phyloP scores from a whole-genome alignment of 1,140 invertebrate species.

The Nasonia giraulti region DNA sequence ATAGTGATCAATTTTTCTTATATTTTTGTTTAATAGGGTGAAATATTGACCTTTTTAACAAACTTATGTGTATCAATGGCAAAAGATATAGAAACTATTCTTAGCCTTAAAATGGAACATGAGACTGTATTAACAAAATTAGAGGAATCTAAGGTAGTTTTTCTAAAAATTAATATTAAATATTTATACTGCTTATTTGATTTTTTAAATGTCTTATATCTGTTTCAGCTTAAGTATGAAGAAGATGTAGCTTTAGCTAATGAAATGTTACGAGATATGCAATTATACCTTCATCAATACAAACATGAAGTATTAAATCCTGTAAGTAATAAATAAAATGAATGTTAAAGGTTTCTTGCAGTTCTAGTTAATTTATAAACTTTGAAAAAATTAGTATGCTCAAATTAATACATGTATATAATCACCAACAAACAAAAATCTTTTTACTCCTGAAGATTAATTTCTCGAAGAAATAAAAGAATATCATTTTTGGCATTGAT shows the following conservation, averaged over 20 bases:
- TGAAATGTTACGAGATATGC: constrained; percentile 55
- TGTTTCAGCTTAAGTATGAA: constrained; percentile 50
- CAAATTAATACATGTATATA: neutral
- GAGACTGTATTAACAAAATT: constrained; percentile 31
- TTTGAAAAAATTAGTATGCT: neutral
- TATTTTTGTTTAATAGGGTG: constrained; percentile 51
- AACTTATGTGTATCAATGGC: constrained; percentile 58
- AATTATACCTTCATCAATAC: constrained; percentile 53
- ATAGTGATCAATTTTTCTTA: neutral
- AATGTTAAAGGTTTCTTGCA: neutral
- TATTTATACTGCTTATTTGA: constrained; percentile 19
- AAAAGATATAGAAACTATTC: constrained; percentile 58
- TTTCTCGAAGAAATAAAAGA: constrained; percentile 10
- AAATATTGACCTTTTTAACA: constrained; percentile 56
- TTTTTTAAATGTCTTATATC: neutral
- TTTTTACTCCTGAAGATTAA: constrained; percentile 26
- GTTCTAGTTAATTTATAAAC: neutral
- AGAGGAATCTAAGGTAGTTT: constrained; percentile 34
- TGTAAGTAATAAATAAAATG: constrained; percentile 53
- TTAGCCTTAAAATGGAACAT: constrained; percentile 58
- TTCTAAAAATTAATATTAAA: neutral
- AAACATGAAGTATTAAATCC: constrained; percentile 54
- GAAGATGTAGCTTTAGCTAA: constrained; percentile 50
- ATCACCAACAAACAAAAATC: neutral
- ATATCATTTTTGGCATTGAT: neutral